Evolutionary conservation across 2,888 invertebrate genomes (phyloP), one percentile per base, ranked within the genome.

Genomic region (Polymixis flavicincta): DNA sequence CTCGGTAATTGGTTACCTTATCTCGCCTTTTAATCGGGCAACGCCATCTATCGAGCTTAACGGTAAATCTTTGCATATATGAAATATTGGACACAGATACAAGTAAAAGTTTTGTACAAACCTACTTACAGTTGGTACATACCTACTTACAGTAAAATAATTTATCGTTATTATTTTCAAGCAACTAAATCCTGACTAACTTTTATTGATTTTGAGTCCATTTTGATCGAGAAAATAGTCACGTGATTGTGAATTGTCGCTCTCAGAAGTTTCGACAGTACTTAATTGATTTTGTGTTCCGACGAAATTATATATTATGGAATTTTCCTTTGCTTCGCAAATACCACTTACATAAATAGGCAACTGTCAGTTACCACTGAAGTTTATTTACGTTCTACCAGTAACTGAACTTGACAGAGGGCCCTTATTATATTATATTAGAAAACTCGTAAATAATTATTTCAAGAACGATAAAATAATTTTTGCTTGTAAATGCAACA

Each of bases 351-450:
- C 5, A 42, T 71, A 54, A 79, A 78, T 63, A 63, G 55, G 48
- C 60, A 60, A 50, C 73, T 78, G 65, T 54, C 80, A 55, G 65
- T 79, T 61, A 73, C 55, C 32, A 66, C 17, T 72, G n/a, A 50
- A 55, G 50, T 63, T 80, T 73, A 48, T 61, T 78, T 60, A 63
- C 54, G 80, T 52, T 45, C 32, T 5, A 25, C 13, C 28, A 61
- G 32, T 66, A 37, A 55, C 60, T 32, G 19, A 60, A 55, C 48
- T 59, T 59, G 78, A 54, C 68, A 77, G 48, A 54, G 11, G n/a
- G 25, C 25, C n/a, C 28, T 50, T 28, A 28, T n/a, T 71, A 32
- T 28, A 28, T n/a, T 71, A 32, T 25, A 45, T 74, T 4, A 54
- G 32, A 17, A 37, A 74, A 74, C 75, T 45, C 45, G 19, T 64